phyloP scores from a whole-genome alignment of 2,113 vertebrate species.

The Diadophis punctatus region DNA sequence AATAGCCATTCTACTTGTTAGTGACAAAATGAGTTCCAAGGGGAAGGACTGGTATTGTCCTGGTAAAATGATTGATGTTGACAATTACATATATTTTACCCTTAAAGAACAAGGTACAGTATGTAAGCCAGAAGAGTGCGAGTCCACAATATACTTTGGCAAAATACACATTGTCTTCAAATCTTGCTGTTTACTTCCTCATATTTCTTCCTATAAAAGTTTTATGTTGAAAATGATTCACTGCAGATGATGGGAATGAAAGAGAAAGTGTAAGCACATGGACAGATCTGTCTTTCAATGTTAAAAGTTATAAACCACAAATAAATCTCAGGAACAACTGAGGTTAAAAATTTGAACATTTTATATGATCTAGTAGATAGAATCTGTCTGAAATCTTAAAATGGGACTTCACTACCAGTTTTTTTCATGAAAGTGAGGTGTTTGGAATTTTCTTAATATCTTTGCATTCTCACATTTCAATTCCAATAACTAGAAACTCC shows the following conservation, averaged over 20 bases:
- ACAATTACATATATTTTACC: background rate
- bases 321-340: background rate
- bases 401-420: background rate
- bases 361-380: background rate
- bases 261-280: background rate
- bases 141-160: background rate
- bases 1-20: background rate
- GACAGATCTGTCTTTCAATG: background rate
- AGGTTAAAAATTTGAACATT: background rate
- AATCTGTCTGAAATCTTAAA: background rate
- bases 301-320: constrained; percentile 2
- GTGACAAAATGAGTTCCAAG: background rate
- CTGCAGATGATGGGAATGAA: background rate
- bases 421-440: background rate
- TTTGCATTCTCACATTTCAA: background rate
- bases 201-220: background rate
- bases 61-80: background rate
- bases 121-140: background rate
- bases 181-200: background rate
- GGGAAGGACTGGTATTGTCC: background rate
- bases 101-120: background rate
- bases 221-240: background rate
- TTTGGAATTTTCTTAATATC: background rate
- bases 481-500: background rate
- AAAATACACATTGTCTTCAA: background rate